Base-by-base conservation (phyloP, 2,888 invertebrate genomes). In the Clepsis dumicolana region DNA sequence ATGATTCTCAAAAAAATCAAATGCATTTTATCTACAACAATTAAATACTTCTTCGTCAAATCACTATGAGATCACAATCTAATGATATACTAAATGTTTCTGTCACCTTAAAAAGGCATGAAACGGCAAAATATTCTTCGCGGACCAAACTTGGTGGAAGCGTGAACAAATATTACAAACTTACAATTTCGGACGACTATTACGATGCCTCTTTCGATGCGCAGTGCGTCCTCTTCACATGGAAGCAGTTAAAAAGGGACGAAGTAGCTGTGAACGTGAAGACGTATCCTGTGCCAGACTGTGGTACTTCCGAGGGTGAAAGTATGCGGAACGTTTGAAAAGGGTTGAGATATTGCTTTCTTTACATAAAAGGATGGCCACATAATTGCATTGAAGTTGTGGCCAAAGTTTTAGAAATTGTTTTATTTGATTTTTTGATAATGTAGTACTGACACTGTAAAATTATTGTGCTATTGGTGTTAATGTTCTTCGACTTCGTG, bases 261-360 rank as follows among this genome's bases (percentile, higher is more conserved):
- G 38, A 3, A 41, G n/a, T 16, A 35, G 32, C 32, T 0, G n/a
- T 41, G 4, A 29, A 29, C 29, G 29, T 7, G 7, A 29, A 29
- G n/a, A n/a, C n/a, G n/a, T n/a, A 29, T 41, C 4, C n/a, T 5
- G 38, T 41, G 38, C 4, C 32, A 12, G n/a, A 16, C 38, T 41
- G 0, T n/a, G 38, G 1, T 5, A 41, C 38, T 41, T 41, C 4
- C 3, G 38, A 12, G 38, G 16, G 38, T 41, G 32, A 41, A 41
- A 41, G 38, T 41, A n/a, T n/a, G 38, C 38, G 38, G n/a, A 41
- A 41, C n/a, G 38, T 41, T n/a, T n/a, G 38, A 35, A 29, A n/a
- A 29, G 5, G 35, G 35, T 14, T 2, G 35, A 14, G 35, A 35
- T 35, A 10, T 1, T 35, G 10, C 35, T 35, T 35, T 35, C 3